Conservation (phyloP, 2,797 vertebrate species). For the Tokudaia tokunoshimensis region DNA sequence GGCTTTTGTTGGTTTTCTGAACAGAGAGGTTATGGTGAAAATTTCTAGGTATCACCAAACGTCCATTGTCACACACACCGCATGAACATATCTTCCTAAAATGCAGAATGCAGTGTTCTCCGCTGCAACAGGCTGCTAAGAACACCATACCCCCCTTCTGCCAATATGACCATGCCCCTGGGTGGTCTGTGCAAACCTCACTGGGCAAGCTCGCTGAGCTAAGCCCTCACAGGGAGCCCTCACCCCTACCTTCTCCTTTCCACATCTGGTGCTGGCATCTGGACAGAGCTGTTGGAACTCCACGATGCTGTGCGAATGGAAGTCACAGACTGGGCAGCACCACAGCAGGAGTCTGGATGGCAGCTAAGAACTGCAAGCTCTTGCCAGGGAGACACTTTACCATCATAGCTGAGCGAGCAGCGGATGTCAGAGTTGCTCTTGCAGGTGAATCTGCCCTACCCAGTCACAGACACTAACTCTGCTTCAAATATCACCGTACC, state of each 20-base stretch:
- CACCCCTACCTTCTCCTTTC: not conserved
- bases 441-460: not conserved
- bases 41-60: not conserved
- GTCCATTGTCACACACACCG: too few relatives aligned
- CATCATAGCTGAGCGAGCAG: not conserved
- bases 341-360: not conserved
- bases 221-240: rapidly evolving
- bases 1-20: not conserved
- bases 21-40: not conserved
- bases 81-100: not conserved
- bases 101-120: not conserved
- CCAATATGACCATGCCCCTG: not conserved
- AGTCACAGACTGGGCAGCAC: too few relatives aligned
- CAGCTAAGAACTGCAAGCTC: not conserved
- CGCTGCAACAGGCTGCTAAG: too few relatives aligned
- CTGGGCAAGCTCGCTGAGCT: not conserved
- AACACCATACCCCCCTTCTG: not conserved
- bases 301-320: rapidly evolving
- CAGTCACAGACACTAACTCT: not conserved
- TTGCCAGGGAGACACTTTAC: not conserved
- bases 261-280: not conserved
- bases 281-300: too few relatives aligned
- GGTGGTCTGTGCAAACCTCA: not conserved
- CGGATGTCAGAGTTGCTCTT: not conserved
- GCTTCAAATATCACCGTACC: not conserved